Evolutionary conservation across 2,888 invertebrate genomes (phyloP).

Genomic region (Orchestes rusci): DNA sequence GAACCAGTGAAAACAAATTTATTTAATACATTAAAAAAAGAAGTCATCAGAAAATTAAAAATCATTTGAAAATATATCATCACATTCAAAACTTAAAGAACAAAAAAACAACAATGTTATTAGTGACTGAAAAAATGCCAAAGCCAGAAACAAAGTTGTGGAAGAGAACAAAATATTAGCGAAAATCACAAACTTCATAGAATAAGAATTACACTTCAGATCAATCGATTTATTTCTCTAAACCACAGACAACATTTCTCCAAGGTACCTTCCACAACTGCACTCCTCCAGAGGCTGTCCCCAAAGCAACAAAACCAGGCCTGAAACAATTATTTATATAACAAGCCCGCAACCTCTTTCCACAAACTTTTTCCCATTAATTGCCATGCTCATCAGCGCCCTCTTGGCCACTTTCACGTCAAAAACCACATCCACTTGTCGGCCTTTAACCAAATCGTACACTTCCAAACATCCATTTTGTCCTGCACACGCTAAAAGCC

Average conservation of each 20-base stretch:
- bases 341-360: background rate
- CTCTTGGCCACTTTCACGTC: slow-evolving; percentile 24
- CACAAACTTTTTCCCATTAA: slow-evolving; percentile 29
- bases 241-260: slow-evolving; percentile 29
- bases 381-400: slow-evolving; percentile 26
- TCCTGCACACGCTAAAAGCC: slow-evolving; percentile 39
- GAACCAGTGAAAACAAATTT: no score
- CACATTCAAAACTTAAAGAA: no score
- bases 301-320: slow-evolving; percentile 35
- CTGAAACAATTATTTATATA: slow-evolving; percentile 30
- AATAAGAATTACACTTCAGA: no score
- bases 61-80: no score
- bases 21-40: no score
- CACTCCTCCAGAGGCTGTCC: slow-evolving; percentile 36
- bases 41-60: no score
- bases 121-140: no score
- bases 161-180: no score
- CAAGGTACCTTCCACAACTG: slow-evolving; percentile 42
- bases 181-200: no score
- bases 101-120: no score
- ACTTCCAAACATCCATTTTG: slow-evolving; percentile 36
- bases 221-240: no score
- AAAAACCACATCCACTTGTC: slow-evolving; percentile 29
- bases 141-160: no score
- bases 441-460: slow-evolving; percentile 36